A percentile compares a stretch with the other conserved stretches of the same genome.
Evolutionary conservation across 2,113 vertebrate genomes (phyloP).

Genomic region (Arvicanthis niloticus): DNA sequence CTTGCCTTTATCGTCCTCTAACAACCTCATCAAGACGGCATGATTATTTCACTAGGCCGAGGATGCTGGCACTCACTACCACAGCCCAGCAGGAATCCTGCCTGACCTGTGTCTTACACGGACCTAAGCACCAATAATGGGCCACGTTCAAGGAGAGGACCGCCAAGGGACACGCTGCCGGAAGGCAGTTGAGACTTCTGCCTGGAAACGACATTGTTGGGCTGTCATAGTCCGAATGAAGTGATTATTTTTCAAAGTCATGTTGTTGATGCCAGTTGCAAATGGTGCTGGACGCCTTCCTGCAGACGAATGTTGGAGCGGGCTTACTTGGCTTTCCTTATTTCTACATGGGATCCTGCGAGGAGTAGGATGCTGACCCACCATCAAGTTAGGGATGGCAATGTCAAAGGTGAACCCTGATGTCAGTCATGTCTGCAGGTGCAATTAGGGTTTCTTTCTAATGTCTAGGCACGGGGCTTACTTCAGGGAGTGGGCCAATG

Average conservation of each 20-base stretch:
- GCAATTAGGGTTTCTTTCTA: not conserved
- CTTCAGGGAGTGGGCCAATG: not conserved
- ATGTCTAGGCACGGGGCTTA: not conserved
- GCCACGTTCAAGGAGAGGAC: slow-evolving; percentile 21
- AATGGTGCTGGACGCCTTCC: slow-evolving; percentile 59
- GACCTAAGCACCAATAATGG: slow-evolving; percentile 57
- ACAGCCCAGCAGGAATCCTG: slow-evolving; percentile 72
- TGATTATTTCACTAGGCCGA: slow-evolving; percentile 78
- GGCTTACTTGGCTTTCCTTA: not conserved
- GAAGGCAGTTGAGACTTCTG: slow-evolving; percentile 72
- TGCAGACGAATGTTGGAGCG: not conserved
- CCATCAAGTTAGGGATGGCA: not conserved
- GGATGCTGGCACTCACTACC: slow-evolving; percentile 69
- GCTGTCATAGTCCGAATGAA: slow-evolving; percentile 67
- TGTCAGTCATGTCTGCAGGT: not conserved
- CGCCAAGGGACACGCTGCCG: not conserved
- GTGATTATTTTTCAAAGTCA: slow-evolving; percentile 69
- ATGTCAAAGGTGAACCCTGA: not conserved
- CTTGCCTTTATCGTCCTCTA: slow-evolving; percentile 84
- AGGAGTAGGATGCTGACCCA: not conserved
- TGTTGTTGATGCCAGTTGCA: slow-evolving; percentile 71
- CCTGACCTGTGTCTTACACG: slow-evolving; percentile 48
- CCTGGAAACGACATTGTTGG: slow-evolving; percentile 65
- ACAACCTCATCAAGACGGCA: slow-evolving; percentile 79
- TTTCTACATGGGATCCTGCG: not conserved